Base-by-base conservation (phyloP, 1,140 invertebrate genomes). In the Camponotus vicinus region DNA sequence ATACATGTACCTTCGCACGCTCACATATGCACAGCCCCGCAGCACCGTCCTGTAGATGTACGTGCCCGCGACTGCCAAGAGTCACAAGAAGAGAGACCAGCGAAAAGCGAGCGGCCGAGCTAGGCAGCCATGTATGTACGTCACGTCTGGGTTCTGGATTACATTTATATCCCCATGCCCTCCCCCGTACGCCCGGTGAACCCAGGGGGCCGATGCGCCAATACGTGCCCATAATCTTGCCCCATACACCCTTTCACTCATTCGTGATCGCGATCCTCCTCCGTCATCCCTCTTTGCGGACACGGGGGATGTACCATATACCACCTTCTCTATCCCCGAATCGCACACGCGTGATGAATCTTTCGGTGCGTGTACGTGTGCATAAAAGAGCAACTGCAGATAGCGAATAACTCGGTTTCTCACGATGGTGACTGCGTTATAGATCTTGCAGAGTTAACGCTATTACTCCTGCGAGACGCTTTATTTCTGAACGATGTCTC, bases 181-280 rank as follows among this genome's bases (percentile, higher is more conserved):
- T 52, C 52, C 45, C 78, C 37, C 89, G 67, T 83, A 45, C 49
- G 18, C 59, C 34, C 73, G 76, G 64, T 45, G 92, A 91, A 73
- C 90, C 90, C 88, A 90, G 86, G 92, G 92, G 93, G 86, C 88
- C 92, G 91, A 93, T 94, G 93, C 93, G 93, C 93, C 93, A 94
- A 94, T 94, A 94, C 93, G 93, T 94, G 93, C 92, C 93, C 93
- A 94, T 94, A 94, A 93, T 93, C 92, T 93, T 93, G 88, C 82
- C 79, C 57, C 83, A 64, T 76, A 37, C 87, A 34, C 85, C 88
- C 87, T 90, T 87, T 92, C 84, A 15, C 73, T 88, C 87, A 32
- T 66, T 70, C 66, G 34, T n/a, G 87, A 89, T 89, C 67, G 57
- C 40, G 37, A 57, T 45, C 13, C 7, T 21, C 37, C 45, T 40